Base-by-base conservation (phyloP, 1,140 invertebrate species). In the Trachymyrmex cornetzi region DNA sequence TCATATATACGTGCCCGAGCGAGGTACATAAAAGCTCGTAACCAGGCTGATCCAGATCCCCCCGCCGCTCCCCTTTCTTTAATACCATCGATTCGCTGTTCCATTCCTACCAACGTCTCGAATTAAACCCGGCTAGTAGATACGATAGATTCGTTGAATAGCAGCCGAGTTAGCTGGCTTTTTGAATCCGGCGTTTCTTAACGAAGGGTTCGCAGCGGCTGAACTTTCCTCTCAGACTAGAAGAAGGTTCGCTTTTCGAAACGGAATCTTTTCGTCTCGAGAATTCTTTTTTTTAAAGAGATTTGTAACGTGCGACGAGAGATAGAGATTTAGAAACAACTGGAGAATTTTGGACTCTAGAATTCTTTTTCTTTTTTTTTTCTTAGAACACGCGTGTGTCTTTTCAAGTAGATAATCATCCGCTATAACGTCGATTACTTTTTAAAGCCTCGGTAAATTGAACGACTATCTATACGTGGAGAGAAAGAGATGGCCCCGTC, bases 1-100 rank as follows among this genome's bases (percentile, higher is more conserved):
- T 67, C 74, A 86, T 92, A 89, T 44, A 44, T 50, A 50, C 86
- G 86, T 91, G 85, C 80, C 82, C 87, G 53, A 92, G 84, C 86
- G 88, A 77, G 72, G 69, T 77, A 80, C 79, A 91, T 91, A 89
- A 90, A 87, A 89, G 90, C 88, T 75, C 88, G 88, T 84, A 90
- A 87, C 86, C 87, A 79, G 89, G 86, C 86, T 72, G 82, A 90
- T 85, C 87, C 81, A 30, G 53, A 80, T 48, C 72, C 16, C 22
- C 19, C 61, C 61, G 38, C n/a, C 24, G 48, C 12, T 30, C 34
- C 61, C 63, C 38, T 55, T 22, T n/a, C 34, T 48, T 77, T 63
- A 57, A 64, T 61, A 38, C 55, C 50, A 27, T 38, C 34, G 72
- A 69, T 63, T 80, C 85, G 53, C 22, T 27, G 71, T 85, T 75